Percentiles rank a stretch among this genome's conserved stretches.
Evolutionary conservation across 1,140 invertebrate species (phyloP).

Genomic region (Pachypeltis micranthus): DNA sequence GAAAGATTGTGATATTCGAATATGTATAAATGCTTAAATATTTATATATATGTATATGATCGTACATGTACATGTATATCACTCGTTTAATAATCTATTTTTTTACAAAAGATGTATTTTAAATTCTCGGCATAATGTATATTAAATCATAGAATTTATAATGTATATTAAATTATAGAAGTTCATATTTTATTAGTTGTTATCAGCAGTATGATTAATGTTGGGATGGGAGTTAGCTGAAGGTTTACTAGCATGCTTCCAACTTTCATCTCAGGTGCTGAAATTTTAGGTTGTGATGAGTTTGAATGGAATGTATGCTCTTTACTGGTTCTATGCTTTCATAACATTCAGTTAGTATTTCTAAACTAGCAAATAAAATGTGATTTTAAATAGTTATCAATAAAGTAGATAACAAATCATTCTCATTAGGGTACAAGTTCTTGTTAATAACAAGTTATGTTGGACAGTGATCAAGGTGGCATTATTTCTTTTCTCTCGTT

Average conservation of each 20-base stretch:
- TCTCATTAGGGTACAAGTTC: no score
- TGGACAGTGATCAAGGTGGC: no score
- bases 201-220: background rate
- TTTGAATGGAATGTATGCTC: no score
- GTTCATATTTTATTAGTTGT: background rate
- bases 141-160: background rate
- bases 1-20: constrained; percentile 20
- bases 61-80: background rate
- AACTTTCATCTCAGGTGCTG: background rate
- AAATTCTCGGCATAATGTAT: background rate
- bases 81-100: background rate
- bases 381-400: no score
- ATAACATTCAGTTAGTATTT: no score
- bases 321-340: no score
- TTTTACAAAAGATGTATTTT: background rate
- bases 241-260: no score
- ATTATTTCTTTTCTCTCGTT: no score
- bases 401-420: no score
- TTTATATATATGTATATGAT: no score
- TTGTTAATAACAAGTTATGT: no score
- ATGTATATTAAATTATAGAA: background rate
- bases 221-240: background rate
- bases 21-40: background rate
- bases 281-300: background rate
- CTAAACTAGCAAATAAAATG: no score